These are phyloP conservation scores for Heliothis subflexa DNA, from an alignment of 1,140 invertebrate genomes.

Conservation along the genomic window DNA sequence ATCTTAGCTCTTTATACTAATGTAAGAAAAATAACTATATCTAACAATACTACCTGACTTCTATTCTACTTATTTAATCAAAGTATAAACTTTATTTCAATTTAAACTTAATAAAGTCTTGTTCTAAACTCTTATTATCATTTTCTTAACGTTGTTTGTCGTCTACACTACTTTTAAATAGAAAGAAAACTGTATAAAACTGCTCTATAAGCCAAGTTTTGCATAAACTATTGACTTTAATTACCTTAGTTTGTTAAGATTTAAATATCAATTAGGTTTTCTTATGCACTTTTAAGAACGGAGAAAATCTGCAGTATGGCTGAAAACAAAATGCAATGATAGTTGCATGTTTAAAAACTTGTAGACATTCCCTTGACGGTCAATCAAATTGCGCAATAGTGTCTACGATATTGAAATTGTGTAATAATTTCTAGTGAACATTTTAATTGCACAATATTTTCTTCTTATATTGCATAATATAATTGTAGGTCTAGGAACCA, in stretches of 20 bases:
- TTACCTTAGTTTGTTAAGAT: background rate
- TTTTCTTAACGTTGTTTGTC: conserved; percentile 13
- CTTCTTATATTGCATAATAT: too few relatives aligned
- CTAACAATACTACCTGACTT: too few relatives aligned
- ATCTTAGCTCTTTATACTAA: too few relatives aligned
- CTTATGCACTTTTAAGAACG: background rate
- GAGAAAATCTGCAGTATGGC: background rate
- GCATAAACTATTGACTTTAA: background rate
- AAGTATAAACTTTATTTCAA: background rate
- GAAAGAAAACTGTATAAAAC: conserved; percentile 15
- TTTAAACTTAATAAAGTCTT: conserved; percentile 4
- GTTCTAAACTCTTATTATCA: background rate
- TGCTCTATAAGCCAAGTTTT: conserved; percentile 2
- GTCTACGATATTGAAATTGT: too few relatives aligned
- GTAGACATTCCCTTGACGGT: too few relatives aligned
- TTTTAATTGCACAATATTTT: too few relatives aligned
- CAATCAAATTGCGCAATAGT: too few relatives aligned
- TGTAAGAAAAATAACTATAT: too few relatives aligned
- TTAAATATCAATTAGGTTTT: conserved; percentile 22
- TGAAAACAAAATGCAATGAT: too few relatives aligned
- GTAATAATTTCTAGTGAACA: too few relatives aligned
- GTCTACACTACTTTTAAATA: conserved; percentile 3
- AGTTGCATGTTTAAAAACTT: background rate
- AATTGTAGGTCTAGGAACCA: too few relatives aligned
- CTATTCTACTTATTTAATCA: too few relatives aligned